A percentile compares a stretch with the other conserved stretches of the same genome.
phyloP scores from a whole-genome alignment of 2,113 vertebrate genomes.

The Hydrochoerus hydrochaeris region DNA sequence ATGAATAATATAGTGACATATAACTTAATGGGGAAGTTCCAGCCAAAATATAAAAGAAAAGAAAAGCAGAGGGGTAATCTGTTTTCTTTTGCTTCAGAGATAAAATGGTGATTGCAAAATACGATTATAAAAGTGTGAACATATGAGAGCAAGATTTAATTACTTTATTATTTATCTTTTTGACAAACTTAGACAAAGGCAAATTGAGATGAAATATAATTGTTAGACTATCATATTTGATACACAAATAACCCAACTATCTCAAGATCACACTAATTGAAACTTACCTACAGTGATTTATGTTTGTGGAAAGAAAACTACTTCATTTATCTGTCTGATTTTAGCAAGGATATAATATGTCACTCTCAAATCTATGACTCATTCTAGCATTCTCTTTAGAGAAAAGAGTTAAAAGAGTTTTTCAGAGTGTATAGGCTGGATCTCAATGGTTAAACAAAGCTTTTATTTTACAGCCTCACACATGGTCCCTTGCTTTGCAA shows the following conservation, averaged over 20 bases:
- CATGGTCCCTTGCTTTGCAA: neutral
- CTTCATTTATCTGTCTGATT: neutral
- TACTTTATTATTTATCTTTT: constrained; percentile 4
- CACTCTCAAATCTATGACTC: neutral
- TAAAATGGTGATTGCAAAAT: neutral
- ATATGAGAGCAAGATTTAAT: neutral
- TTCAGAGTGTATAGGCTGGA: neutral
- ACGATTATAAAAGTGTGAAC: constrained; percentile 23
- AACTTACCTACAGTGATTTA: constrained; percentile 50
- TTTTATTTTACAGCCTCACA: neutral
- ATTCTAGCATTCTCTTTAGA: constrained; percentile 3
- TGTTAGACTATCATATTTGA: constrained; percentile 42
- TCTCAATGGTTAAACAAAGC: neutral
- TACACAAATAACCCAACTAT: constrained; percentile 42
- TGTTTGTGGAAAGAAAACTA: constrained; percentile 2
- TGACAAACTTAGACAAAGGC: constrained; percentile 34
- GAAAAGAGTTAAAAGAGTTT: neutral
- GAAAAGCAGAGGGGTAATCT: neutral
- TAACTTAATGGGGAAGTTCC: constrained; percentile 20
- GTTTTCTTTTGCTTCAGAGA: constrained; percentile 10
- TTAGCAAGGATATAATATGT: constrained; percentile 24
- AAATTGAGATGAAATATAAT: constrained; percentile 43
- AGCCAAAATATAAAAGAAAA: constrained; percentile 25
- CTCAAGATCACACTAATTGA: constrained; percentile 59
- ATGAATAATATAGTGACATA: neutral